These are phyloP conservation scores for Teleogryllus oceanicus DNA, from an alignment of 2,888 invertebrate species.

Conservation along the genomic window DNA sequence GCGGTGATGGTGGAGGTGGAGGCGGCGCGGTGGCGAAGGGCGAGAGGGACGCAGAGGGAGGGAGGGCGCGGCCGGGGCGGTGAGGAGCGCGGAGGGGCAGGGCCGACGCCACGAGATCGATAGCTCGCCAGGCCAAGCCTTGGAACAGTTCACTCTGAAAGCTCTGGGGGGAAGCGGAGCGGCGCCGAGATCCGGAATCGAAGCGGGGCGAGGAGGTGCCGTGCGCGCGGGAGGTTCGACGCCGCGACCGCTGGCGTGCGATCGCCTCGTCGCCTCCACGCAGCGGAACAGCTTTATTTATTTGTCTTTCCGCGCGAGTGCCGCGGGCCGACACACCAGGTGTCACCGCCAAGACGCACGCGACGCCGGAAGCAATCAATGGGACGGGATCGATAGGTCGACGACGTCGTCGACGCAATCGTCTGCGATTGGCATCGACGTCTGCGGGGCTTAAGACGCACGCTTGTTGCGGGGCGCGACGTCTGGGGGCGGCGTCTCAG, in stretches of 20 bases:
- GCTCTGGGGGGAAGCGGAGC: background rate
- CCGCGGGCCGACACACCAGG: too few relatives aligned
- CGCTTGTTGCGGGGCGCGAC: too few relatives aligned
- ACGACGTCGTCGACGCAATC: too few relatives aligned
- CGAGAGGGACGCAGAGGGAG: background rate
- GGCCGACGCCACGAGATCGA: background rate
- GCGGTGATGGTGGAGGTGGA: too few relatives aligned
- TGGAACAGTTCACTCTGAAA: slow-evolving; percentile 18
- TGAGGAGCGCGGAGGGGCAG: background rate
- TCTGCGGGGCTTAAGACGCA: too few relatives aligned
- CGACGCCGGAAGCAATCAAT: too few relatives aligned
- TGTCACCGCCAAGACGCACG: too few relatives aligned
- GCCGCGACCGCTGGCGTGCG: background rate
- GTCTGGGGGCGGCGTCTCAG: too few relatives aligned
- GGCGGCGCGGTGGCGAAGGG: background rate
- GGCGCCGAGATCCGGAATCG: background rate
- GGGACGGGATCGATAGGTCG: too few relatives aligned
- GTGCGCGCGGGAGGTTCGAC: background rate
- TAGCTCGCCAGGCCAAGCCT: slow-evolving; percentile 18
- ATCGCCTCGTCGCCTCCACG: background rate
- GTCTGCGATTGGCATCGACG: too few relatives aligned
- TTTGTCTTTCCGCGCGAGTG: too few relatives aligned
- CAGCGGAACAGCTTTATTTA: too few relatives aligned
- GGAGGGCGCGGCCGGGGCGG: background rate
- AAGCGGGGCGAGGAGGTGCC: background rate